Evolutionary conservation across 2,113 vertebrate genomes (phyloP).

Genomic region (Tenebrosternarchus preto): DNA sequence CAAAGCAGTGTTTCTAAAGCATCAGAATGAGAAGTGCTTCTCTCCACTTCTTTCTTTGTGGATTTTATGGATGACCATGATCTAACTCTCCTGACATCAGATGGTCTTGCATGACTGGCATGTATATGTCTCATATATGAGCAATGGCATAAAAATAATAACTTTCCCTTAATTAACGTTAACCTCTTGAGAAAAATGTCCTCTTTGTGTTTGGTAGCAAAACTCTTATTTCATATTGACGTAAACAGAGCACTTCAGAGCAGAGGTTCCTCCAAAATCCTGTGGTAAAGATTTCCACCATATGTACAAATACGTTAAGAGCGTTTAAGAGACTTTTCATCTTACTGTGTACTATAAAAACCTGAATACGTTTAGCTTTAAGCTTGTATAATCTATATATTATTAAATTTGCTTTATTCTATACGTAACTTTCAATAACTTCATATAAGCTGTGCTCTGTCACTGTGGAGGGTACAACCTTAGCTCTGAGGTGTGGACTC

Average conservation of each 20-base stretch:
- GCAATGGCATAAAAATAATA: neutral
- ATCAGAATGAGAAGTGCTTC: slow-evolving; percentile 26
- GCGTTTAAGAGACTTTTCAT: neutral
- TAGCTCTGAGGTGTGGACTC: slow-evolving; percentile 51
- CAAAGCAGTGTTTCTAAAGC: slow-evolving; percentile 3
- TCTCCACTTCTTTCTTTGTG: neutral
- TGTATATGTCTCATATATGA: slow-evolving; percentile 13
- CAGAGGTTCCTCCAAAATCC: slow-evolving; percentile 33
- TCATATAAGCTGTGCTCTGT: neutral
- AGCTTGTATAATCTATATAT: neutral
- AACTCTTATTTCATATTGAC: slow-evolving; percentile 18
- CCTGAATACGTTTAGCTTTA: neutral
- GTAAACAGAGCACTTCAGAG: slow-evolving; percentile 51
- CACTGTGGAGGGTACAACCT: slow-evolving; percentile 30
- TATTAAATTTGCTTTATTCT: neutral
- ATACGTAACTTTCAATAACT: neutral
- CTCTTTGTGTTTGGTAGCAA: neutral
- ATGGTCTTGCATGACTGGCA: slow-evolving; percentile 2
- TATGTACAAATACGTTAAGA: neutral
- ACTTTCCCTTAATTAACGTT: neutral
- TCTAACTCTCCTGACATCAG: neutral
- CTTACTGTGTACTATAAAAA: neutral
- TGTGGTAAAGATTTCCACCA: neutral
- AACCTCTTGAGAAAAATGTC: neutral
- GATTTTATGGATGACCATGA: neutral